A percentile compares a stretch with the other conserved stretches of the same genome.
These are phyloP conservation scores for Astropecten irregularis DNA, from an alignment of 53 echinoderm and acorn worm species.

Conservation along the genomic window DNA sequence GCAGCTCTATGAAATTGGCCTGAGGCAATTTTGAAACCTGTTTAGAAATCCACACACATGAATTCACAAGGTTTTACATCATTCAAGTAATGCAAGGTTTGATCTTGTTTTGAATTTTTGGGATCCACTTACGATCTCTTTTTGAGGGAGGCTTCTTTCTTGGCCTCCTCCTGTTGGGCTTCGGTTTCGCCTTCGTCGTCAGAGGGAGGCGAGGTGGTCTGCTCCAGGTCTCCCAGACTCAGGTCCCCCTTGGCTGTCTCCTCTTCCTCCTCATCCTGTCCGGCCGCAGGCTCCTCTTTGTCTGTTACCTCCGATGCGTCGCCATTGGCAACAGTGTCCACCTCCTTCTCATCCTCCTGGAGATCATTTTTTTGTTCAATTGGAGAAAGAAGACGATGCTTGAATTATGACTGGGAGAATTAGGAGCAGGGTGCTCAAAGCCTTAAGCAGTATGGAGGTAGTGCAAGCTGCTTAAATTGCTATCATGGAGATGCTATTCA, in stretches of 20 bases:
- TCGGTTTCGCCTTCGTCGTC: conserved; percentile 64
- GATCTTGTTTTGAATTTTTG: not conserved
- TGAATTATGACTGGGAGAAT: too few species aligned
- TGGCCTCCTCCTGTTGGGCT: conserved; percentile 69
- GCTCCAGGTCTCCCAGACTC: conserved; percentile 36
- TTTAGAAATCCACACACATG: too few species aligned
- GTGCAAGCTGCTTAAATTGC: too few species aligned
- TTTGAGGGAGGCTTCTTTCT: conserved; percentile 73
- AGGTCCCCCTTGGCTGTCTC: conserved; percentile 30
- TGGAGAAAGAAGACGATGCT: not conserved
- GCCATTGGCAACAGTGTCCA: conserved; percentile 57
- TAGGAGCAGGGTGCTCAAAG: too few species aligned
- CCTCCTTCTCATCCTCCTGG: conserved; percentile 68
- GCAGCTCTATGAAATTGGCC: too few species aligned
- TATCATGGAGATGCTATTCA: too few species aligned
- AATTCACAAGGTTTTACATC: not conserved
- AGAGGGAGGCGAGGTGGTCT: conserved; percentile 21
- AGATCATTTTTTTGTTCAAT: not conserved
- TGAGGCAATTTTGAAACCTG: too few species aligned
- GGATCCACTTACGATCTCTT: conserved; percentile 72
- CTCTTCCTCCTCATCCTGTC: conserved; percentile 53
- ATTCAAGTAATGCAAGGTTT: not conserved
- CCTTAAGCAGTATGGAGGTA: too few species aligned
- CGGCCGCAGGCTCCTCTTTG: not conserved
- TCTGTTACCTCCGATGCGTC: conserved; percentile 26